Conservation (phyloP, 1,140 invertebrate species). For the Brachionus koreanus region DNA sequence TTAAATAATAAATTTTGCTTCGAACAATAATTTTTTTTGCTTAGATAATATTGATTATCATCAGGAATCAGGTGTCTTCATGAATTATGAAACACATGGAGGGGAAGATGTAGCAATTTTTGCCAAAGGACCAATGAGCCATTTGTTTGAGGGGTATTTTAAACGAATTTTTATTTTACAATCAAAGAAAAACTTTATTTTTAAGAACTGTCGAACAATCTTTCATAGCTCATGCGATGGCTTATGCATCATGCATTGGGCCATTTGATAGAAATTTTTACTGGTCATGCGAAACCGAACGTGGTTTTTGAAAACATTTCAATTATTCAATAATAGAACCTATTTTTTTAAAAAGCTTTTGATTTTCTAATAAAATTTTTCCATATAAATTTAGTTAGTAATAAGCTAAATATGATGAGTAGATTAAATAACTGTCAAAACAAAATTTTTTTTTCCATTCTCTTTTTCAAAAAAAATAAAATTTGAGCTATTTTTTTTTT, state of each 20-base stretch:
- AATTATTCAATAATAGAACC: too few relatives aligned
- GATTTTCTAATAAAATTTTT: not conserved
- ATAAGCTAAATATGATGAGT: too few relatives aligned
- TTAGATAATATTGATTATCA: slow-evolving; percentile 47
- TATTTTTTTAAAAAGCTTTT: not conserved
- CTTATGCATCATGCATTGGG: slow-evolving; percentile 32
- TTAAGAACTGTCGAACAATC: slow-evolving; percentile 39
- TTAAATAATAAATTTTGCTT: not conserved
- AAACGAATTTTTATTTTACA: not conserved
- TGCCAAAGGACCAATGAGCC: slow-evolving; percentile 69
- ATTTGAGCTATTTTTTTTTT: not conserved
- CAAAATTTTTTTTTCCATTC: too few relatives aligned
- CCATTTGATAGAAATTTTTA: slow-evolving; percentile 7
- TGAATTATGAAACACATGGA: slow-evolving; percentile 62
- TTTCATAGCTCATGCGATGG: slow-evolving; percentile 37
- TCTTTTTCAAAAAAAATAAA: too few relatives aligned
- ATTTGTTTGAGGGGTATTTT: slow-evolving; percentile 65
- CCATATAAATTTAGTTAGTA: too few relatives aligned
- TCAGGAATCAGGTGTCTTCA: slow-evolving; percentile 64
- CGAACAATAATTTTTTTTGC: not conserved
- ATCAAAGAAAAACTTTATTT: not conserved
- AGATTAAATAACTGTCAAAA: too few relatives aligned
- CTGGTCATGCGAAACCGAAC: not conserved
- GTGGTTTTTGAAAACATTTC: not conserved
- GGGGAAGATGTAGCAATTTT: slow-evolving; percentile 50